Evolutionary conservation across 2,797 vertebrate genomes (phyloP).

Genomic region (Acropternis orthonyx): DNA sequence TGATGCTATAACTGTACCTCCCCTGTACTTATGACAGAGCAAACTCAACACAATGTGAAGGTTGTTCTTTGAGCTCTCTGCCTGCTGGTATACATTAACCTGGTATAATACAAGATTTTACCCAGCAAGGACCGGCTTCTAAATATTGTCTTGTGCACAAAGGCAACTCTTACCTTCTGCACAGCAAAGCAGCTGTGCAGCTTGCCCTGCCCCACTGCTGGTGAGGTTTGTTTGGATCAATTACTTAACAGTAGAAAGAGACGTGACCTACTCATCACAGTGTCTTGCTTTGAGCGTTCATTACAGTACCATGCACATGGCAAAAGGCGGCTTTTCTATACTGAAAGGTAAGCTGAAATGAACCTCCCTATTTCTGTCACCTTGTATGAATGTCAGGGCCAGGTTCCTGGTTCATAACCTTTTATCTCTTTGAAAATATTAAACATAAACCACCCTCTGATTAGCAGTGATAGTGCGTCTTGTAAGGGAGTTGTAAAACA

Average conservation of each 20-base stretch:
- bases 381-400: neutral
- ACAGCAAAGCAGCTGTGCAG: neutral
- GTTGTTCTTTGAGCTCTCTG: neutral
- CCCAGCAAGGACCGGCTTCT: neutral
- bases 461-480: neutral
- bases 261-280: neutral
- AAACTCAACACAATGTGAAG: neutral
- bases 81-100: neutral
- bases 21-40: neutral
- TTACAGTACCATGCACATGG: rapidly evolving
- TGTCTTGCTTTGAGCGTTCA: neutral
- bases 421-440: conserved; percentile 14
- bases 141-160: neutral
- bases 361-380: neutral
- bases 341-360: neutral
- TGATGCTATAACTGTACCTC: neutral
- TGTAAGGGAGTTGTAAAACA: neutral
- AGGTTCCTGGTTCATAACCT: conserved; percentile 18
- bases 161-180: neutral
- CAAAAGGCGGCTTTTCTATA: neutral
- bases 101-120: neutral
- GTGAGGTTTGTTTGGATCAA: neutral
- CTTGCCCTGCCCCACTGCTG: neutral
- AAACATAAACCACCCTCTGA: neutral
- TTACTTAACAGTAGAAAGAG: neutral